Conservation (phyloP, 1,140 invertebrate genomes). For the Zaprionus ghesquierei region DNA sequence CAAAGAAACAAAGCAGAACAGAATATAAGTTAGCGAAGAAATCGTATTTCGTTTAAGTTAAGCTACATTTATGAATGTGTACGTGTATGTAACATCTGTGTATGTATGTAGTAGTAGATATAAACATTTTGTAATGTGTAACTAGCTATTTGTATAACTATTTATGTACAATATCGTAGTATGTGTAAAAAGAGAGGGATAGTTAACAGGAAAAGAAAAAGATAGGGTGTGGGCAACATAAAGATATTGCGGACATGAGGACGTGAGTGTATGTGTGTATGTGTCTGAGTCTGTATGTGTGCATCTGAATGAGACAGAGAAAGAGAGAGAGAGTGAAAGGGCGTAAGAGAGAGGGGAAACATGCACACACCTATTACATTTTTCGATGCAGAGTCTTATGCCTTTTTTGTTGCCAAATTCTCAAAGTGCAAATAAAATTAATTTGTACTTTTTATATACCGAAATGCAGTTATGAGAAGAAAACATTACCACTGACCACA, state of each 20-base stretch:
- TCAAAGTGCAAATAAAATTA: conserved; percentile 22
- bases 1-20: neutral
- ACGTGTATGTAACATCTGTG: conserved; percentile 38
- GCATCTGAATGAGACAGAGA: neutral
- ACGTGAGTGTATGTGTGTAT: neutral
- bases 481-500: neutral
- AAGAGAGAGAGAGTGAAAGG: conserved; percentile 7
- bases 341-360: conserved; percentile 1
- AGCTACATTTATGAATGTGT: conserved; percentile 6
- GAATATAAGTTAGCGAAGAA: neutral
- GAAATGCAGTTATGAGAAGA: neutral
- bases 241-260: no score
- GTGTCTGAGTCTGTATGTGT: neutral
- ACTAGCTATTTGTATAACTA: conserved; percentile 72
- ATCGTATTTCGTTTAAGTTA: neutral
- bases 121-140: conserved; percentile 56
- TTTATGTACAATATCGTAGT: conserved; percentile 57
- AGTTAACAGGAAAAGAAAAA: neutral
- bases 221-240: neutral
- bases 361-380: neutral
- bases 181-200: conserved; percentile 15
- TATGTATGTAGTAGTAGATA: conserved; percentile 48
- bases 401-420: conserved; percentile 50
- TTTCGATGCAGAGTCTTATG: conserved; percentile 15
- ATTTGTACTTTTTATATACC: conserved; percentile 39